Evolutionary conservation across 2,888 invertebrate species (phyloP).

Genomic region (Acleris cristana): DNA sequence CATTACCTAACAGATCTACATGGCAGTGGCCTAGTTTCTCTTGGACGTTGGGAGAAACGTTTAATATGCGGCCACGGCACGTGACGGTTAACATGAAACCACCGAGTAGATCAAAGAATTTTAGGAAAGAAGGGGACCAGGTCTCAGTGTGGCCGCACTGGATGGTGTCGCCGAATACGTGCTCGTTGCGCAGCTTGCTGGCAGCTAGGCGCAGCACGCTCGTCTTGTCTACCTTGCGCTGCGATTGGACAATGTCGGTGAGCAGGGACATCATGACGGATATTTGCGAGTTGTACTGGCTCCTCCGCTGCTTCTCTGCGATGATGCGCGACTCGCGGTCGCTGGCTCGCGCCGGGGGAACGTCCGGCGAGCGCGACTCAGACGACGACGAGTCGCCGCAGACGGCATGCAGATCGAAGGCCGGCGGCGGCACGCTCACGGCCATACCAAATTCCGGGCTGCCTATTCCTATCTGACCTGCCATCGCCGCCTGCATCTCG

Average conservation of each 20-base stretch:
- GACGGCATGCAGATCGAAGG: slow-evolving; percentile 56
- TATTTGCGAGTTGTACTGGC: slow-evolving; percentile 94
- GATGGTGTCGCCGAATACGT: slow-evolving; percentile 85
- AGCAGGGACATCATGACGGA: slow-evolving; percentile 91
- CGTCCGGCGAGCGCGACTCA: slow-evolving; percentile 73
- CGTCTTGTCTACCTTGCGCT: slow-evolving; percentile 95
- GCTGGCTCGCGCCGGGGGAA: slow-evolving; percentile 81
- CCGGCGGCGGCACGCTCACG: slow-evolving; percentile 54
- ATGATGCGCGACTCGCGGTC: slow-evolving; percentile 92
- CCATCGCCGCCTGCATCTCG: slow-evolving; percentile 56
- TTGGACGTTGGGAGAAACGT: slow-evolving; percentile 93
- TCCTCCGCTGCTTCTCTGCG: slow-evolving; percentile 95
- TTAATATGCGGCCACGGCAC: slow-evolving; percentile 91
- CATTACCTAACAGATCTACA: slow-evolving; percentile 95
- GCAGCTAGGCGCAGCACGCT: slow-evolving; percentile 94
- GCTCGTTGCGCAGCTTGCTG: slow-evolving; percentile 92
- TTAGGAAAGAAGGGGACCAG: slow-evolving; percentile 84
- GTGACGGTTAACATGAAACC: slow-evolving; percentile 93
- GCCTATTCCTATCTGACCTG: slow-evolving; percentile 54
- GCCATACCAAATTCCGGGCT: slow-evolving; percentile 60
- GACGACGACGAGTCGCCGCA: slow-evolving; percentile 77
- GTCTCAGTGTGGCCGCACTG: slow-evolving; percentile 76
- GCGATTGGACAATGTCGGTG: slow-evolving; percentile 92
- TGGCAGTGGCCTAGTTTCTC: slow-evolving; percentile 93
- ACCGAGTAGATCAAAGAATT: slow-evolving; percentile 87